Evolutionary conservation across 2,797 vertebrate genomes (phyloP).

Genomic region (Microhierax caerulescens): DNA sequence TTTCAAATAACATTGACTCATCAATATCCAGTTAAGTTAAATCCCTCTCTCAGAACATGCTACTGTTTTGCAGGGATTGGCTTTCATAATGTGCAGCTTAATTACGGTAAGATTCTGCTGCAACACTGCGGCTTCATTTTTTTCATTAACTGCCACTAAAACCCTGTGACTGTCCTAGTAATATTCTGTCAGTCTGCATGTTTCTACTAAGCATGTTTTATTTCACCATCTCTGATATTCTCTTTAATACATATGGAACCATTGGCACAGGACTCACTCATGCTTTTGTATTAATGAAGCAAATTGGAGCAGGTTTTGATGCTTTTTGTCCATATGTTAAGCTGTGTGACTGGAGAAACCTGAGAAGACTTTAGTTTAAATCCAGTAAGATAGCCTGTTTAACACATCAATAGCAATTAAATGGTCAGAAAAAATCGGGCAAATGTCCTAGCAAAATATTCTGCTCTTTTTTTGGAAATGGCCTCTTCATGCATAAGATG

Average conservation of each 20-base stretch:
- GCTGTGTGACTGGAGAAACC: not conserved
- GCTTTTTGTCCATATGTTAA: not conserved
- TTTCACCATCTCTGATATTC: not conserved
- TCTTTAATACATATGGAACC: not conserved
- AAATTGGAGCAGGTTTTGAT: not conserved
- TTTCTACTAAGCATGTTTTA: not conserved
- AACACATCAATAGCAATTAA: not conserved
- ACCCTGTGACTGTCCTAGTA: not conserved
- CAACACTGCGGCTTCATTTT: not conserved
- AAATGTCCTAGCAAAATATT: not conserved
- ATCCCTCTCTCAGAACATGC: not conserved
- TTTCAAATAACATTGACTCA: accelerated
- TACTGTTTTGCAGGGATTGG: not conserved
- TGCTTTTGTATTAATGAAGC: not conserved
- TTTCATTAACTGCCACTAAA: not conserved
- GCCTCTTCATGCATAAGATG: not conserved
- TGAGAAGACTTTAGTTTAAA: not conserved
- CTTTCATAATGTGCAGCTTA: not conserved
- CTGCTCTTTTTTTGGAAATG: not conserved
- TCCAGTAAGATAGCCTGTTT: not conserved
- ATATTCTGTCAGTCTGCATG: not conserved
- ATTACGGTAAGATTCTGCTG: not conserved
- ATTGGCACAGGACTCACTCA: not conserved
- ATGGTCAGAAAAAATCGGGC: not conserved
- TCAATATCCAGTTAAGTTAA: not conserved